phyloP scores from a whole-genome alignment of 2,113 vertebrate genomes.

The Amazona guildingii region DNA sequence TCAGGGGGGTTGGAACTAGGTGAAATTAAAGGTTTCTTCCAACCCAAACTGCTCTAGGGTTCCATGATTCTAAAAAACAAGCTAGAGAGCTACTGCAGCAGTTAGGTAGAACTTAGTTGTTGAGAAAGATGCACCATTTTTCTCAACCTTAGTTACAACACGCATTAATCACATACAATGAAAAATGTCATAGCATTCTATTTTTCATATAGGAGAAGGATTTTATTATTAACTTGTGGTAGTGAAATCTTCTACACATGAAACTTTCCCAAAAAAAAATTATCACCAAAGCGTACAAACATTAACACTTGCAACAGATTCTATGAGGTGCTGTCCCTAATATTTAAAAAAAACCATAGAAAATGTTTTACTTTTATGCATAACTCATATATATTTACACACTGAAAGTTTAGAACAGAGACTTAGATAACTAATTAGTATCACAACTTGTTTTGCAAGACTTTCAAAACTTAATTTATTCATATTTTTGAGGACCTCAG shows the following conservation, averaged over 20 bases:
- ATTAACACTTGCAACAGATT: not conserved
- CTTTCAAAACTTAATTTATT: not conserved
- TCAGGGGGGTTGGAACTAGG: fast-evolving
- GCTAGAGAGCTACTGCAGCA: not conserved
- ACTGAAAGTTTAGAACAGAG: not conserved
- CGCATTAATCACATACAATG: fast-evolving
- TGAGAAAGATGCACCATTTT: not conserved
- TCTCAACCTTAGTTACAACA: not conserved
- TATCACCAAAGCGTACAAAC: not conserved
- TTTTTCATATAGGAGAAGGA: not conserved
- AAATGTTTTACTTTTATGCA: not conserved
- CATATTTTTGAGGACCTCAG: not conserved
- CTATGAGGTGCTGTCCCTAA: not conserved
- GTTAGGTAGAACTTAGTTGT: not conserved
- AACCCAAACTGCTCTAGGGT: not conserved
- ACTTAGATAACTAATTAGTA: not conserved
- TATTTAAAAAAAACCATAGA: not conserved
- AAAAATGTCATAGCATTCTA: not conserved
- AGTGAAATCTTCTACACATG: not conserved
- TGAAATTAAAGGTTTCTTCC: not conserved
- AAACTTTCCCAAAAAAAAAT: not conserved
- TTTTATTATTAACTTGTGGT: not conserved
- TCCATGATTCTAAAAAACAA: not conserved
- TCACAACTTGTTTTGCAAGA: not conserved
- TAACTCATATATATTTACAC: conserved; percentile 13